Evolutionary conservation across 2,797 vertebrate species (phyloP).

Genomic region (Buceros bicornis): DNA sequence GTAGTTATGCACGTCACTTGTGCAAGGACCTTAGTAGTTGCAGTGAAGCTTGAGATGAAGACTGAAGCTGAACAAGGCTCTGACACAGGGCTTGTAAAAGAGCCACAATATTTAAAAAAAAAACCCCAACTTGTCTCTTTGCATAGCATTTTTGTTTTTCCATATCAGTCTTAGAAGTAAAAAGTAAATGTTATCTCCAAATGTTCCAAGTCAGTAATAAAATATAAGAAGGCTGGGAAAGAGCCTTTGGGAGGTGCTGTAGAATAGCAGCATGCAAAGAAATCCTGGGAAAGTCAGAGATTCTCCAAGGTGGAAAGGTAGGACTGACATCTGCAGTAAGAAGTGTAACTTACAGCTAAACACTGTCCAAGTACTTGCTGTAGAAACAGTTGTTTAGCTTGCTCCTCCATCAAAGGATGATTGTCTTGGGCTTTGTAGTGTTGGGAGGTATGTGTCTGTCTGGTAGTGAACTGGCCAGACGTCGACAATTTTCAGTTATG

Average conservation of each 20-base stretch:
- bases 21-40: not conserved
- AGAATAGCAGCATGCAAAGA: not conserved
- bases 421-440: not conserved
- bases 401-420: not conserved
- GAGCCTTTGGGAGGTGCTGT: not conserved
- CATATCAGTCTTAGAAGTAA: not conserved
- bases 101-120: too few species aligned
- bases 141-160: accelerated
- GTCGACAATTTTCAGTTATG: not conserved
- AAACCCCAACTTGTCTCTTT: accelerated
- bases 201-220: not conserved
- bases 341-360: not conserved
- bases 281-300: not conserved
- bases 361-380: not conserved
- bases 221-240: not conserved
- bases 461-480: not conserved
- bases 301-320: not conserved
- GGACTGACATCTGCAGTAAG: not conserved
- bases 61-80: not conserved
- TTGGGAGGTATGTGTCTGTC: not conserved
- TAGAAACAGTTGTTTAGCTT: not conserved
- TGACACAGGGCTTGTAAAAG: not conserved
- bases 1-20: accelerated
- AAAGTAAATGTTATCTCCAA: not conserved
- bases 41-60: not conserved